Percentiles rank a stretch among this genome's conserved stretches.
Conservation (phyloP, 1,140 invertebrate genomes). For the Drosophila nikananu region DNA sequence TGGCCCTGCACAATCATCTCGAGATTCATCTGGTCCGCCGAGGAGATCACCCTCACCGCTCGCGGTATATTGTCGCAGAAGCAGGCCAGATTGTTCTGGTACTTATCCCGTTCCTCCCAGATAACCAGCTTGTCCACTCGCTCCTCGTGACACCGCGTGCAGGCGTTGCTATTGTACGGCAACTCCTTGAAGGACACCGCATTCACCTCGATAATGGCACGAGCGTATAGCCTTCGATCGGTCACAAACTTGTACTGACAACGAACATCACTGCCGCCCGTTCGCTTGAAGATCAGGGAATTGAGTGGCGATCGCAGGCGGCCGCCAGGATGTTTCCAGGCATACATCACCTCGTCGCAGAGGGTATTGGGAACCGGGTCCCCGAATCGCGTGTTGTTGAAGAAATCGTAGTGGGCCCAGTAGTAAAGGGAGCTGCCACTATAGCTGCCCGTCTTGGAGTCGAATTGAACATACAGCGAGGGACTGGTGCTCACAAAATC, state of each 20-base stretch:
- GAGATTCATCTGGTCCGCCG: slow-evolving; percentile 91
- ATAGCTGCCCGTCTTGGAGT: slow-evolving; percentile 96
- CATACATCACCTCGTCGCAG: slow-evolving; percentile 94
- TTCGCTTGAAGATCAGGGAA: slow-evolving; percentile 93
- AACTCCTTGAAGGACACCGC: slow-evolving; percentile 88
- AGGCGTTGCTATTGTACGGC: slow-evolving; percentile 92
- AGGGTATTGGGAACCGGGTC: slow-evolving; percentile 91
- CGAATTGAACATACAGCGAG: slow-evolving; percentile 93
- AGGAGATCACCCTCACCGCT: slow-evolving; percentile 89
- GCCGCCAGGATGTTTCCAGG: slow-evolving; percentile 91
- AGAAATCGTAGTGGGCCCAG: slow-evolving; percentile 97
- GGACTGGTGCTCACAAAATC: slow-evolving; percentile 95
- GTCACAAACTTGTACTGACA: slow-evolving; percentile 94
- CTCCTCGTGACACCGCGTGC: slow-evolving; percentile 93
- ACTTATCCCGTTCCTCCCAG: slow-evolving; percentile 88
- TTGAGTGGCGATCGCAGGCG: slow-evolving; percentile 92
- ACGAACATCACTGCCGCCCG: slow-evolving; percentile 89
- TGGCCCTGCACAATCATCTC: slow-evolving; percentile 92
- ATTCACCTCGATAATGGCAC: slow-evolving; percentile 89
- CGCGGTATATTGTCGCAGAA: slow-evolving; percentile 88
- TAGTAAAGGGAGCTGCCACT: slow-evolving; percentile 95
- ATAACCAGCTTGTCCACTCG: slow-evolving; percentile 92
- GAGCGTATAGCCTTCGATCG: slow-evolving; percentile 91
- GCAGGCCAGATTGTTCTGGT: slow-evolving; percentile 86
- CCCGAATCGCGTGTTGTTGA: slow-evolving; percentile 94